Base-by-base conservation (phyloP, 2,113 vertebrate species). In the Cephalophus harveyi region DNA sequence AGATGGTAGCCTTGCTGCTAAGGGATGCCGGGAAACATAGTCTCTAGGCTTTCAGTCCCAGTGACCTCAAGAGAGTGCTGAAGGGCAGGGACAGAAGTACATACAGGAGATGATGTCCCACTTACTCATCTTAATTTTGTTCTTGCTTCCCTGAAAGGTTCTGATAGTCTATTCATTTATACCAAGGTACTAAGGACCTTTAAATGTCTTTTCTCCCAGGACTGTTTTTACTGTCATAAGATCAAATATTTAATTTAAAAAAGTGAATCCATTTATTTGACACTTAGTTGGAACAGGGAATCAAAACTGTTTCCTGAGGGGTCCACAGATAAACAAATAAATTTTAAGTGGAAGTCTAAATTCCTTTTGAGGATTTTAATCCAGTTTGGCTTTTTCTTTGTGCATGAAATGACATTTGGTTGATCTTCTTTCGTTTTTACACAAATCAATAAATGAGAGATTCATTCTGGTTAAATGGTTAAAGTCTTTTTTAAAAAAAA, bases 261-360 rank as follows among this genome's bases (percentile, higher is more conserved):
- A 94, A 91, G 48, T 54, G n/a, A 91, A 91, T 94, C 64, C 30
- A 67, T 94, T 83, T 88, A 79, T 91, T 89, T 87, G 93, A 87
- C 28, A 74, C 43, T 87, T 88, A 48, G 25, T 95, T 91, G 87
- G 50, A 93, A 79, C 6, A n/a, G 19, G 17, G 21, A 79, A 25
- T 85, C 48, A 81, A 40, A 87, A 55, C 12, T 46, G 10, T 91
- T 95, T 92, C 36, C 55, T 87, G 40, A 67, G 28, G 81, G 46
- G n/a, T 57, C 62, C 62, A 84, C 60, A 87, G 88, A 86, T 50
- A 86, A 59, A 46, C 14, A 85, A 94, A 67, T n/a, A 86, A 12
- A 92, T n/a, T 60, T 60, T 78, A 48, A 54, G 67, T 28, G 19
- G 59, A 88, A 87, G 55, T 82, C 48, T 93, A 83, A 83, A 55